Evolutionary conservation across 2,797 vertebrate species (phyloP), one percentile per base, ranked within the genome.

Genomic region (Distichodus sexfasciatus): DNA sequence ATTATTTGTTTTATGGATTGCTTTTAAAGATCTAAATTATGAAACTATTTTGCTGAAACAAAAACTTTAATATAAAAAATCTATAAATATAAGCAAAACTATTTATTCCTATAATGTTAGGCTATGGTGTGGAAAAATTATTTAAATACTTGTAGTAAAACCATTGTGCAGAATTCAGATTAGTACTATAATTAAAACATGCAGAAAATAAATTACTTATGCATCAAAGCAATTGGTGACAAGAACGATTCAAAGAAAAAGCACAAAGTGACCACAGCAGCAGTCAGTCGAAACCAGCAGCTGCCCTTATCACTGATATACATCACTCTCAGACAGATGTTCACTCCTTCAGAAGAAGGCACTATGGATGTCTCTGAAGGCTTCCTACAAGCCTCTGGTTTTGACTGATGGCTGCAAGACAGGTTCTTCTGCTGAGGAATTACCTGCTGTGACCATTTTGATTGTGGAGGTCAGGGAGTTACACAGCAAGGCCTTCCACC

Each of bases 321-420:
- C 46, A 87, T 63, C 82, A 85, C 85, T 86, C 83, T 88, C 87
- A 79, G 79, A 81, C 80, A 80, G 78, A 81, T 81, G 62, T 81
- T 79, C 81, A 85, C 84, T 75, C 87, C 88, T 88, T 84, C 87
- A 83, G 79, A 85, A 85, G 88, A 91, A 92, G 90, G 91, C 91
- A 92, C 90, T 89, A 81, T 77, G 80, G 86, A 88, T 84, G 87
- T 78, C 87, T 85, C 78, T 83, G 65, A 84, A 82, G 73, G 79
- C 67, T 87, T 83, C 82, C 84, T 81, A 72, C 79, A 66, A 80
- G 76, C 77, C 67, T 77, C 76, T 82, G 82, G 84, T 79, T 88
- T 85, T 85, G 87, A 89, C 88, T 86, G 82, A 87, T 83, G 78
- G 80, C 84, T 79, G 81, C 73, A 80, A 79, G 83, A 82, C 71